Conservation (phyloP, 2,113 vertebrate species). For the Emydura subglobosa region DNA sequence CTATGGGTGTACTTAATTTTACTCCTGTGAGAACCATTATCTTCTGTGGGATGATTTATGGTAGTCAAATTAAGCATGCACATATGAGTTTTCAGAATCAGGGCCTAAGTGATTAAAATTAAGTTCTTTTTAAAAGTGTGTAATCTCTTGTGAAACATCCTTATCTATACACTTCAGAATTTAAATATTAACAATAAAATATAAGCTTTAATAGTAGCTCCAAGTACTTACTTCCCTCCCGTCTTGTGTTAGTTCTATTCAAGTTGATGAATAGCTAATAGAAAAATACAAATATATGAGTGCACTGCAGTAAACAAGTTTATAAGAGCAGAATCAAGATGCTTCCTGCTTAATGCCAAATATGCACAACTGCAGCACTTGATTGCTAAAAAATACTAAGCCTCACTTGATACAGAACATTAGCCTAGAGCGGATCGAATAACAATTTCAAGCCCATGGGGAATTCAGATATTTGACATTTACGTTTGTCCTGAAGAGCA, state of each 20-base stretch:
- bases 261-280: conserved; percentile 82
- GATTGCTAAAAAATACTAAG: not conserved
- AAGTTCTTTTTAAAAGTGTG: not conserved
- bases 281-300: conserved; percentile 28
- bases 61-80: not conserved
- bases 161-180: not conserved
- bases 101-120: not conserved
- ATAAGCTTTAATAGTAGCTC: not conserved
- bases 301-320: not conserved
- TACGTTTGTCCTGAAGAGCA: not conserved
- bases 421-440: not conserved
- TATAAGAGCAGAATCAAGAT: not conserved
- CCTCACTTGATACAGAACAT: not conserved
- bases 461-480: not conserved
- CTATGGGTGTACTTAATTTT: fast-evolving
- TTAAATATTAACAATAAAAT: conserved; percentile 5
- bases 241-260: conserved; percentile 85
- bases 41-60: not conserved
- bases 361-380: not conserved
- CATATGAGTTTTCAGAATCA: not conserved
- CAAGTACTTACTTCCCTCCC: conserved; percentile 89
- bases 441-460: not conserved
- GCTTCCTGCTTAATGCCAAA: not conserved
- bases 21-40: not conserved
- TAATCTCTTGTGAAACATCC: not conserved